phyloP scores from a whole-genome alignment of 2,113 vertebrate species.

The Gavia stellata region DNA sequence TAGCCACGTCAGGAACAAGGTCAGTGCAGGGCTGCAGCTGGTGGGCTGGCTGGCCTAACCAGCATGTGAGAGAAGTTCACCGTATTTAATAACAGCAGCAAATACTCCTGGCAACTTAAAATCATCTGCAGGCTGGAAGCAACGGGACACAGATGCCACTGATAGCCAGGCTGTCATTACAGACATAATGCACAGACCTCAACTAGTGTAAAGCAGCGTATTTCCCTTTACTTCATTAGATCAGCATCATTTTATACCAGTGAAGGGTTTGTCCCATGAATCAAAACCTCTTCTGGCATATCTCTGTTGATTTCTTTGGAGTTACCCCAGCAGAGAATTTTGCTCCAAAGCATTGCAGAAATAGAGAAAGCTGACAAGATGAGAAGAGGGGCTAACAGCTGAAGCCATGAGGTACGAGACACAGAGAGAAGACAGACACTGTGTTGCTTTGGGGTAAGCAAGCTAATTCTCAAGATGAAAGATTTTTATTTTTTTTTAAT shows the following conservation, averaged over 20 bases:
- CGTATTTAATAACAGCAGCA: background rate
- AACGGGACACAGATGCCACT: background rate
- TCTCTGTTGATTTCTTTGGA: background rate
- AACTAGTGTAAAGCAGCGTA: background rate
- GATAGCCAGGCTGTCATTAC: background rate
- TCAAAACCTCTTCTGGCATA: background rate
- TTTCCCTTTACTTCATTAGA: background rate
- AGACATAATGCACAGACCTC: background rate
- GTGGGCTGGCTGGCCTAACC: background rate
- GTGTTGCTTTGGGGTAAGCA: background rate
- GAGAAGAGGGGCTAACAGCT: background rate
- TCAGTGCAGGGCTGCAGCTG: background rate
- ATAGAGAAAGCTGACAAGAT: background rate
- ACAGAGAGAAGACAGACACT: background rate
- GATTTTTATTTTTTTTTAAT: background rate
- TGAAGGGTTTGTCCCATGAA: background rate
- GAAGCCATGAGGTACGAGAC: background rate
- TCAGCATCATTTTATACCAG: background rate
- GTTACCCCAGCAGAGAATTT: background rate
- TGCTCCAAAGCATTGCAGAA: background rate
- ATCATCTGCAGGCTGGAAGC: background rate
- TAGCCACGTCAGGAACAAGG: background rate
- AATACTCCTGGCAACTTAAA: background rate
- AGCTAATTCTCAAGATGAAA: background rate
- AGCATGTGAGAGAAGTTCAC: background rate